Evolutionary conservation across 1,140 invertebrate genomes (phyloP), one percentile per base, ranked within the genome.

Genomic region (Pseudachorutes palmiensis): DNA sequence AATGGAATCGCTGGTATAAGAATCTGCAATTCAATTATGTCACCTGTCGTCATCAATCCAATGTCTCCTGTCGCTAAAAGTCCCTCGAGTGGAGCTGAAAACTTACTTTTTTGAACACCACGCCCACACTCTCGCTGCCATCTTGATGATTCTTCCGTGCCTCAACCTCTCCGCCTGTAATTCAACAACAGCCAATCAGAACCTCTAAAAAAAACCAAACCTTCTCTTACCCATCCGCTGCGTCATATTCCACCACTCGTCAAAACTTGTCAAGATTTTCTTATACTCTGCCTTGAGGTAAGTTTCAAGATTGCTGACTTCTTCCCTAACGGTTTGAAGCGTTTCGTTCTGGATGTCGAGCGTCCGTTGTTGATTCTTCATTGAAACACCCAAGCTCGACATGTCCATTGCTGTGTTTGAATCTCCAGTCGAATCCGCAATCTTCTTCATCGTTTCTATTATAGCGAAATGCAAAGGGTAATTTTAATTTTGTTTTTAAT

Each of bases 1-100:
- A 55, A 16, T 9, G 51, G 51, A 55, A 24, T 26, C 9, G 24
- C 51, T 16, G 51, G 51, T 5, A 55, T 5, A 22, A 72, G 58
- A 2, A 69, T 67, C 71, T 72, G 64, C 32, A 24, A 69, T 64
- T 16, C 49, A 68, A 64, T 55, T 55, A 19, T 24, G 12, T 16
- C 51, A 12, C 12, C 14, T 55, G 12, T 3, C 5, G 24, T 55
- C 51, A 26, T 3, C n/a, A 55, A 66, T 60, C 67, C 64, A 55
- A 65, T 69, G 67, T 65, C 67, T 65, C 67, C 67, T 26, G 24
- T 26, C 22, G 31, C 57, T 41, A 45, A 5, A 36, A 45, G n/a
- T n/a, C n/a, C n/a, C n/a, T n/a, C n/a, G n/a, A n/a, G n/a, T n/a
- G n/a, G n/a, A n/a, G n/a, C n/a, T n/a, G n/a, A n/a, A n/a, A 41